phyloP scores from a whole-genome alignment of 2,797 vertebrate species.

The Strix occidentalis region DNA sequence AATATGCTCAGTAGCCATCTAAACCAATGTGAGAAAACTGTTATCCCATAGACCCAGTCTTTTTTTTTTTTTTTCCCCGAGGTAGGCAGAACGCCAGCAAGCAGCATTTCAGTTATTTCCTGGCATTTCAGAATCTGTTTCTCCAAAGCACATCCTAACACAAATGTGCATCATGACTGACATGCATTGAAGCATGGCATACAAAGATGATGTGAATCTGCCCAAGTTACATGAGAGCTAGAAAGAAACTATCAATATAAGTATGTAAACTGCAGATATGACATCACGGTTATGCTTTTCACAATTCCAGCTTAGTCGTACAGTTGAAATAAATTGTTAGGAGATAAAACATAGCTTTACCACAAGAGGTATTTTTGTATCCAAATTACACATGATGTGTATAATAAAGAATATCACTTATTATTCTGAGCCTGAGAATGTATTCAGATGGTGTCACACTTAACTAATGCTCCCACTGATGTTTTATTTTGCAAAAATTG shows the following conservation, averaged over 20 bases:
- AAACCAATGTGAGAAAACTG: background rate
- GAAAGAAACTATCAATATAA: background rate
- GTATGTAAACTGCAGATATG: background rate
- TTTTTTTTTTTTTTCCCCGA: background rate
- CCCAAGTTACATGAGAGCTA: background rate
- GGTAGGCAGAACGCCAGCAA: background rate
- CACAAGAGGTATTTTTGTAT: background rate
- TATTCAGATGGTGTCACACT: background rate
- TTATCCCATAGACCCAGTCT: background rate
- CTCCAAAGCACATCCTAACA: background rate
- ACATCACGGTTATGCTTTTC: background rate
- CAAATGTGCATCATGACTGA: background rate
- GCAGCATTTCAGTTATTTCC: background rate
- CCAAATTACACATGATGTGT: background rate
- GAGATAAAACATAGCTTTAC: background rate
- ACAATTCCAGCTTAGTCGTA: background rate
- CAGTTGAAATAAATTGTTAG: background rate
- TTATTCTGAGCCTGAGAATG: background rate
- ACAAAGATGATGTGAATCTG: background rate
- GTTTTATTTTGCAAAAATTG: background rate
- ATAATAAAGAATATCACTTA: background rate
- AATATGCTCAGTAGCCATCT: background rate
- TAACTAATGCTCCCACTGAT: background rate
- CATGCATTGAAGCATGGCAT: background rate
- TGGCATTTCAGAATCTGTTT: background rate